Evolutionary conservation across 2,888 invertebrate genomes (phyloP).

Genomic region (Apoderus coryli): DNA sequence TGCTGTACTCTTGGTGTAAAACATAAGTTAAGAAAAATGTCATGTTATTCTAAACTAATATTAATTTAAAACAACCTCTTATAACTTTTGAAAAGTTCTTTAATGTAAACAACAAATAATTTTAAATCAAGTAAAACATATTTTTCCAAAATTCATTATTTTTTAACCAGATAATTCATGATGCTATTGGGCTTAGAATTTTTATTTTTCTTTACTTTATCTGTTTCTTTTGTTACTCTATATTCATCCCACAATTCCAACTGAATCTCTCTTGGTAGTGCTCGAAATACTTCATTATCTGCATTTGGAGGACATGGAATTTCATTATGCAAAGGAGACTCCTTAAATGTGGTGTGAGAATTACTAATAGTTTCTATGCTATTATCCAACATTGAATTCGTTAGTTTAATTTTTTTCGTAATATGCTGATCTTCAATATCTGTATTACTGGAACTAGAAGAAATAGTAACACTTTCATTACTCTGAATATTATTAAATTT

Average conservation of each 20-base stretch:
- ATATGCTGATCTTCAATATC: conserved; percentile 34
- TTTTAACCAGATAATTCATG: conserved; percentile 47
- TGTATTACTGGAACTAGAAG: conserved; percentile 24
- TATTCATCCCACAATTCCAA: conserved; percentile 58
- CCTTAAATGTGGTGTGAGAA: conserved; percentile 1
- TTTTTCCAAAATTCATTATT: no score
- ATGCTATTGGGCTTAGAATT: conserved; percentile 47
- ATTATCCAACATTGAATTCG: conserved; percentile 20
- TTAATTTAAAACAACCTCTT: no score
- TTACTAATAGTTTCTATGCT: conserved; percentile 16
- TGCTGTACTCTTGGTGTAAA: no score
- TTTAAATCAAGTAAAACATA: no score
- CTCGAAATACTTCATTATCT: conserved; percentile 53
- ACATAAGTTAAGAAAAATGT: no score
- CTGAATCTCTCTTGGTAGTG: conserved; percentile 56
- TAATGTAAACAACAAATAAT: no score
- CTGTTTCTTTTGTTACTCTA: conserved; percentile 34
- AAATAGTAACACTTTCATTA: conserved; percentile 52
- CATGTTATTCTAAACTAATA: no score
- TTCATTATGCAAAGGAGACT: conserved; percentile 14
- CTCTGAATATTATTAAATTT: neutral
- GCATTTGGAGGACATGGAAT: conserved; percentile 46
- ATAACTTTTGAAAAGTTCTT: no score
- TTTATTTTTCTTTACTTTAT: conserved; percentile 34
- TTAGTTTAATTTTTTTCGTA: conserved; percentile 54